Base-by-base conservation (phyloP, 2,888 invertebrate species). In the Lasioglossum calceatum region DNA sequence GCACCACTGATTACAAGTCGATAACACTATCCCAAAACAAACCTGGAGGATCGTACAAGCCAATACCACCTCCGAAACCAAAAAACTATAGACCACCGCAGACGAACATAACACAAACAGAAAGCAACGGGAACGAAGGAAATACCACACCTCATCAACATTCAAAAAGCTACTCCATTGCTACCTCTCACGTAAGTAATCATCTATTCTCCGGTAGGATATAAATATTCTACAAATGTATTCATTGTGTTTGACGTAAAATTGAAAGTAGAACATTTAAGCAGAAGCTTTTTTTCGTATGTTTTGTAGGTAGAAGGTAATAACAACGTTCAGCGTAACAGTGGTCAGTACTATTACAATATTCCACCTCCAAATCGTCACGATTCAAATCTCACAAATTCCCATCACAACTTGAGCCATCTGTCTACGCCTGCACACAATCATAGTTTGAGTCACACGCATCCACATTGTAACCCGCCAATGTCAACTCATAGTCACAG, bases 21-120 rank as follows among this genome's bases (percentile, higher is more conserved):
- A 93, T 94, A 77, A 93, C 95, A 78, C 93, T 94, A 23, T 89
- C 93, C 0, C 94, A 94, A 85, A 92, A 91, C 42, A 95, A 95
- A 74, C 92, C 94, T 23, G 92, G 92, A 23, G 95, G 95, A 84
- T 96, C 96, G 2, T 98, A 98, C 95, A 98, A 98, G 95, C 98
- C 98, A 0, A 97, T 98, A 80, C 98, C 98, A 67, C 98, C 98
- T 47, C 98, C 98, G 14, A 99, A 99, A 94, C 98, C 98, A 73
- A 98, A 98, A 94, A 98, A 98, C 95, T 98, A 98, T 95, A 97
- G 98, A 71, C 98, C 98, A 61, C 97, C 97, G 0, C 96, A 96
- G 82, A 94, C 94, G 79, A 95, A 95, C 39, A 70, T 94, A 42
- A 88, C 91, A 23, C 94, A 94, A 80, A 92, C 94, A 36, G 94